Evolutionary conservation across 2,888 invertebrate species (phyloP).

Genomic region (Polylopha cassiicola): DNA sequence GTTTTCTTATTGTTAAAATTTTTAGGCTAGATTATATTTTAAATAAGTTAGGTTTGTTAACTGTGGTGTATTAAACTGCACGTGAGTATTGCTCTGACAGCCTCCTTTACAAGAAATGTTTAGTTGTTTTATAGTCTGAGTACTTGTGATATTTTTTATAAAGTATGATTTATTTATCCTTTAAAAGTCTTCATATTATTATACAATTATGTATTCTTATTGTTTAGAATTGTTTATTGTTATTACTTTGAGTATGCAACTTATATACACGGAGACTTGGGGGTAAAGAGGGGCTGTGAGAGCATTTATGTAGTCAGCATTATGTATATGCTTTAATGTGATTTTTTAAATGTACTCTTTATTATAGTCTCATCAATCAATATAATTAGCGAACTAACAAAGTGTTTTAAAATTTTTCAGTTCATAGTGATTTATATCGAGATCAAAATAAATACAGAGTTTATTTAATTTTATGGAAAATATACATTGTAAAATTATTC

Average conservation of each 20-base stretch:
- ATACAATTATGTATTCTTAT: slow-evolving; percentile 27
- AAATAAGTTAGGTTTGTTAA: slow-evolving; percentile 76
- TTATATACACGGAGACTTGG: slow-evolving; percentile 32
- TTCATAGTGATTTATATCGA: slow-evolving; percentile 74
- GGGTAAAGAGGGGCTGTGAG: slow-evolving; percentile 63
- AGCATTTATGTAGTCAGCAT: slow-evolving; percentile 76
- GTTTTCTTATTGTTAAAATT: slow-evolving; percentile 75
- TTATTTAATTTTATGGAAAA: slow-evolving; percentile 76
- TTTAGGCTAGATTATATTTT: slow-evolving; percentile 76
- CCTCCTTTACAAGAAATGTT: slow-evolving; percentile 58
- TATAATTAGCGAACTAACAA: slow-evolving; percentile 76
- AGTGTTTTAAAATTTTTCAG: slow-evolving; percentile 65
- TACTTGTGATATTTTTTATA: slow-evolving; percentile 65
- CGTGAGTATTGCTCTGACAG: slow-evolving; percentile 69
- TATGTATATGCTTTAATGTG: slow-evolving; percentile 79
- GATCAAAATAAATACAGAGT: slow-evolving; percentile 75
- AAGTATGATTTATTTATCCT: slow-evolving; percentile 56
- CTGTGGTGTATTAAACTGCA: slow-evolving; percentile 74
- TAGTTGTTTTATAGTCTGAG: slow-evolving; percentile 68
- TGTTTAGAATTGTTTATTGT: slow-evolving; percentile 61
- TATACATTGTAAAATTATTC: slow-evolving; percentile 73
- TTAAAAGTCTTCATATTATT: slow-evolving; percentile 20
- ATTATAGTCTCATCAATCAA: slow-evolving; percentile 75
- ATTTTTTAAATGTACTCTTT: slow-evolving; percentile 78
- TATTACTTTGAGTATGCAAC: slow-evolving; percentile 55